Evolutionary conservation across 1,140 invertebrate species (phyloP), one percentile per base, ranked within the genome.

Genomic region (Apocrypta bakeri): DNA sequence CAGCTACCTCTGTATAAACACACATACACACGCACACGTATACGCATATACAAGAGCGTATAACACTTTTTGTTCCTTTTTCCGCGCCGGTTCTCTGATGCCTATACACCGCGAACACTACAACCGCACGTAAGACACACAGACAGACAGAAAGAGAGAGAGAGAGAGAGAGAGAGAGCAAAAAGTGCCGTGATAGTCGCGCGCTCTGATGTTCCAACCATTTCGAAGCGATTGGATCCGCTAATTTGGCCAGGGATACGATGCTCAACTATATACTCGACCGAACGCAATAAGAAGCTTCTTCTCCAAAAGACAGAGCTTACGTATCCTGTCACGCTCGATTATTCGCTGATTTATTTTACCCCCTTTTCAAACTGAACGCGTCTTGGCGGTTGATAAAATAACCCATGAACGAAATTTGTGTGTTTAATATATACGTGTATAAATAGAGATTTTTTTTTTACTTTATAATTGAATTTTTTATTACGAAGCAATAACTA

Each of bases 191-290:
- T n/a, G 56, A 17, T 42, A 56, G 48, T 56, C 9, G 74, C 25
- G 25, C 71, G n/a, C n/a, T n/a, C 25, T 24, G 4, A n/a, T 56
- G 76, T 42, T 66, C 40, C 80, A 31, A 83, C 80, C 61, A 56
- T 40, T 82, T 79, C 81, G 76, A 75, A 80, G 33, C 85, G 84
- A 87, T 85, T 84, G 83, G 85, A 81, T 87, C 75, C 84, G 84
- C 86, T 84, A 87, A 87, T 86, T 87, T 85, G 86, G 56, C 33
- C 56, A 48, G 74, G 56, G 79, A 82, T 37, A 37, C 33, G 9
- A 2, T 37, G 33, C 33, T 37, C 69, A 64, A 68, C 61, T 75
- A 64, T 31, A n/a, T 56, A 56, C 48, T n/a, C 64, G 69, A 7
- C 12, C 48, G 21, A 56, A 17, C 17, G 48, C 4, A 56, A 56